A percentile compares a stretch with the other conserved stretches of the same genome.
Conservation (phyloP, 2,113 vertebrate genomes). For the Hepsetus odoe region DNA sequence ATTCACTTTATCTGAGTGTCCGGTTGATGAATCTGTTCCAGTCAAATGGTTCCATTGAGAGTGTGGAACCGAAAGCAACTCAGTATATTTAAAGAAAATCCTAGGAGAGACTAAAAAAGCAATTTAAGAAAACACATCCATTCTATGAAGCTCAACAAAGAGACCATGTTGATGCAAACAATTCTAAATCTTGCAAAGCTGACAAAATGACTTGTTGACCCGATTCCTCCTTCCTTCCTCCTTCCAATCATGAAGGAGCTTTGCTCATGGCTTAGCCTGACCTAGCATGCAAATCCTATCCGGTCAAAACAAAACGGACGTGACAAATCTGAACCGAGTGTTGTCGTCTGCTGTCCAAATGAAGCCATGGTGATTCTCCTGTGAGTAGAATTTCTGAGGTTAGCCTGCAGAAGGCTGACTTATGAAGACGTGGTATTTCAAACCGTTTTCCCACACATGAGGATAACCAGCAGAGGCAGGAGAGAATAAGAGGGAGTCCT, state of each 20-base stretch:
- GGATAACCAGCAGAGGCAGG: constrained; percentile 1
- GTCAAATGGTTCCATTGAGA: too few species aligned
- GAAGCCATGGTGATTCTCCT: constrained; percentile 5
- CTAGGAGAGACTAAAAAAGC: too few species aligned
- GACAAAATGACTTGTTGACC: neutral
- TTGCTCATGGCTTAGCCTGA: neutral
- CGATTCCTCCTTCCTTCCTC: neutral
- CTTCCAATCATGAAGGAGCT: neutral
- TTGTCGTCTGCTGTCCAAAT: neutral
- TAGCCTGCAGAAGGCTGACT: neutral
- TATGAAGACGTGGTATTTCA: constrained; percentile 7
- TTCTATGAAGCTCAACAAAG: too few species aligned
- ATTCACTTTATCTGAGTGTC: too few species aligned
- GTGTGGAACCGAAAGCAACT: too few species aligned
- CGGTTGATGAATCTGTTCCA: too few species aligned
- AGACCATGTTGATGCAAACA: too few species aligned
- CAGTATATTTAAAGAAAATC: too few species aligned
- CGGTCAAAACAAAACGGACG: neutral
- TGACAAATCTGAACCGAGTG: neutral
- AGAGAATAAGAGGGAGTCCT: neutral
- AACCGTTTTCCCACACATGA: neutral
- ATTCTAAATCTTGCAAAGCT: neutral
- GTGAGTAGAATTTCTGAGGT: neutral
- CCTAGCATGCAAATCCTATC: neutral
- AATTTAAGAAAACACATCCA: too few species aligned